These are phyloP conservation scores for Bruchidius siliquastri DNA, from an alignment of 2,888 invertebrate species.

Conservation along the genomic window DNA sequence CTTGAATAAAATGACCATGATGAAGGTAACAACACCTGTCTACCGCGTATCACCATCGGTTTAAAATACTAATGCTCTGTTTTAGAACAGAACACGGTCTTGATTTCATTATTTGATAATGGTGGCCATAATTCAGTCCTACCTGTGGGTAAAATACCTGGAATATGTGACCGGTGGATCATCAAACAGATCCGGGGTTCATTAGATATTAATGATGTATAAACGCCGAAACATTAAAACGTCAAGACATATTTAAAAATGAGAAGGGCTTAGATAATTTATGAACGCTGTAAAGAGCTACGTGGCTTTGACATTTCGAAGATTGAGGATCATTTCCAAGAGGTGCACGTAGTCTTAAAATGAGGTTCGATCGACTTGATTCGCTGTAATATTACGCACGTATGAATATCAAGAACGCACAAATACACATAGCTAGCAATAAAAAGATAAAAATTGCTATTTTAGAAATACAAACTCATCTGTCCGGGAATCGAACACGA, in stretches of 20 bases:
- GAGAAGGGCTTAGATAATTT: not conserved
- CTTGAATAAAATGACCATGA: not conserved
- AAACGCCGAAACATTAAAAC: not conserved
- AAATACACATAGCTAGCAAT: too few relatives aligned
- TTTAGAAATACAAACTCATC: too few relatives aligned
- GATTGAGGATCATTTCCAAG: not conserved
- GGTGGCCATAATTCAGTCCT: not conserved
- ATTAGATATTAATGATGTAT: not conserved
- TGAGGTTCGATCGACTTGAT: not conserved
- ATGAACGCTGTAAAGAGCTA: not conserved
- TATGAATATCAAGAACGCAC: too few relatives aligned
- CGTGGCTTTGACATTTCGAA: not conserved
- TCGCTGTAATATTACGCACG: too few relatives aligned
- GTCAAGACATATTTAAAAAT: not conserved
- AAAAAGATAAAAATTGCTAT: too few relatives aligned
- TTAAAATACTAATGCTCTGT: too few relatives aligned
- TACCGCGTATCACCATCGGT: too few relatives aligned
- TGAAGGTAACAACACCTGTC: not conserved
- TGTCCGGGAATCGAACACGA: too few relatives aligned
- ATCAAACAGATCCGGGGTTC: not conserved
- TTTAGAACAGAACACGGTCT: not conserved
- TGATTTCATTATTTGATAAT: not conserved
- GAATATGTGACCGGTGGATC: not conserved
- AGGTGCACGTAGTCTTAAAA: not conserved
- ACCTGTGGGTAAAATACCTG: not conserved